Evolutionary conservation across 2,888 invertebrate genomes (phyloP).

Genomic region (Callyntrura guangdongensis): DNA sequence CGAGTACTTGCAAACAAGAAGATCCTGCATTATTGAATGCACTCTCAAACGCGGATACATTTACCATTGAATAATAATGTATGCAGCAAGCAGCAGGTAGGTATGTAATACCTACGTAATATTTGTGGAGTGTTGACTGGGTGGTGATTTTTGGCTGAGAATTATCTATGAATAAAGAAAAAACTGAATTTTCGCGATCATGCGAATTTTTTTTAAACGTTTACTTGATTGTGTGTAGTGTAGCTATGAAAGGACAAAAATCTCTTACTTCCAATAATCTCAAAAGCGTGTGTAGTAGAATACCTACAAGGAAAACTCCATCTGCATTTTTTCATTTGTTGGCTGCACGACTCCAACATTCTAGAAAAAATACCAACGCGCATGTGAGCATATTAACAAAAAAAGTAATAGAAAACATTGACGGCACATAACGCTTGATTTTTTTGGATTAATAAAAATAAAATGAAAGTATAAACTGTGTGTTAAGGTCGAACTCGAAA

Average conservation of each 20-base stretch:
- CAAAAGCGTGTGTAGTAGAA: not conserved
- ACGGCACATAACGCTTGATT: not conserved
- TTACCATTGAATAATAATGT: not conserved
- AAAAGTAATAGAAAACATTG: not conserved
- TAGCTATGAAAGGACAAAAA: not conserved
- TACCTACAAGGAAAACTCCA: slow-evolving; percentile 27
- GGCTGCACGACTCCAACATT: slow-evolving; percentile 20
- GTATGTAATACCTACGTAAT: no score
- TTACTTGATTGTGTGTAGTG: not conserved
- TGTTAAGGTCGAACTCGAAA: slow-evolving; percentile 32
- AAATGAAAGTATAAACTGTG: slow-evolving; percentile 41
- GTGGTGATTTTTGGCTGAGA: slow-evolving; percentile 4
- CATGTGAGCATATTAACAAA: not conserved
- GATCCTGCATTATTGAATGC: slow-evolving; percentile 18
- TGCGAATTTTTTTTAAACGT: not conserved
- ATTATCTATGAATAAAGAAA: not conserved
- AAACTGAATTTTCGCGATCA: slow-evolving; percentile 13
- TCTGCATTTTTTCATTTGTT: slow-evolving; percentile 7
- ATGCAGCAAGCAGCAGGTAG: no score
- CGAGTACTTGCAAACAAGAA: not conserved
- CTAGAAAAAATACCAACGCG: slow-evolving; percentile 3
- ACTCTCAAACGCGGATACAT: slow-evolving; percentile 25
- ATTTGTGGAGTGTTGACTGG: not conserved
- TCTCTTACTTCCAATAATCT: not conserved
- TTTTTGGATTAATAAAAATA: slow-evolving; percentile 1